phyloP scores from a whole-genome alignment of 2,888 invertebrate genomes.

The Diloba caeruleocephala region DNA sequence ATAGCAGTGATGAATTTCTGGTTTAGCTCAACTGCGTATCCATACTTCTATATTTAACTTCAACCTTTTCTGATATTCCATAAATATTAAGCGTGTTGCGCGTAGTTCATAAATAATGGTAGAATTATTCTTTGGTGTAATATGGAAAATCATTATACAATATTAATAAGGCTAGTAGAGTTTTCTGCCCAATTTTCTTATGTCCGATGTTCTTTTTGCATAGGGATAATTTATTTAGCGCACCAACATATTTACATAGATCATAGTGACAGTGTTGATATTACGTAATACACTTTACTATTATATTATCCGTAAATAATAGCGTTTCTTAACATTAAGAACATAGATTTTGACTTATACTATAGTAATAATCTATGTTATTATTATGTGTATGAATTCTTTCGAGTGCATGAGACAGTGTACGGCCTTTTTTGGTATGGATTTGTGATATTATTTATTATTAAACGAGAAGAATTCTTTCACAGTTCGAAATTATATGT shows the following conservation, averaged over 20 bases:
- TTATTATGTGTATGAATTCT: constrained; percentile 40
- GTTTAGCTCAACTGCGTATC: background rate
- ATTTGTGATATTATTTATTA: constrained; percentile 56
- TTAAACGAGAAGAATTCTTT: constrained; percentile 30
- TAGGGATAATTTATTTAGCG: constrained; percentile 15
- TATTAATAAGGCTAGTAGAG: constrained; percentile 8
- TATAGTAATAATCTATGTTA: constrained; percentile 31
- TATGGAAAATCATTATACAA: constrained; percentile 16
- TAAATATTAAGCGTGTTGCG: constrained; percentile 46
- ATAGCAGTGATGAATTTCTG: background rate
- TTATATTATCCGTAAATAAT: constrained; percentile 20
- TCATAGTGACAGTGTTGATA: constrained; percentile 13
- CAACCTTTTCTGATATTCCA: constrained; percentile 55
- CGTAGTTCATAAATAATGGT: constrained; percentile 18
- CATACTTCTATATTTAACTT: constrained; percentile 4
- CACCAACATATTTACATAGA: constrained; percentile 9
- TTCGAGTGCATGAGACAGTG: constrained; percentile 35
- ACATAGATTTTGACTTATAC: constrained; percentile 43
- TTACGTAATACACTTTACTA: constrained; percentile 11
- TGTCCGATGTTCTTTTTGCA: constrained; percentile 15
- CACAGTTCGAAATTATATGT: constrained; percentile 23
- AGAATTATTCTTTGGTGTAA: constrained; percentile 25
- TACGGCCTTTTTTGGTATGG: constrained; percentile 38
- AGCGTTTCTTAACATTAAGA: constrained; percentile 23
- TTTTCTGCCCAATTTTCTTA: constrained; percentile 12